phyloP scores from a whole-genome alignment of 2,113 vertebrate species.

The Tursiops truncatus region DNA sequence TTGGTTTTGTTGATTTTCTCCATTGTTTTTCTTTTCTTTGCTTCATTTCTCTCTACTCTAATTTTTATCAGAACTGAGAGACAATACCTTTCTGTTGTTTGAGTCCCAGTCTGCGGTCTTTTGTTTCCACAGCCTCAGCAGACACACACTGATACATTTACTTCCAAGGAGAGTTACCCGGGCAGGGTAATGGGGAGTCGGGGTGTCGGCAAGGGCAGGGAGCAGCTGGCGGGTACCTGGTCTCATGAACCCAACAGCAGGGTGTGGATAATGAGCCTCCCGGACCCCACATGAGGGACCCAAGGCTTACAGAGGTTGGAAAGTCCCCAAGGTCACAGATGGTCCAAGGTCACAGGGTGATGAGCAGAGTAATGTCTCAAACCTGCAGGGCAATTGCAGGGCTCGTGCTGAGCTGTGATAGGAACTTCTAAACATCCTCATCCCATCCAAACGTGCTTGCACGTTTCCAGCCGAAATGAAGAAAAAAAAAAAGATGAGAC shows the following conservation, averaged over 20 bases:
- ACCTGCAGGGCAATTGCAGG: background rate
- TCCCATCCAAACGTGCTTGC: background rate
- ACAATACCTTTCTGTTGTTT: background rate
- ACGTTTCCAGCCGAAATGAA: background rate
- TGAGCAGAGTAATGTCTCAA: background rate
- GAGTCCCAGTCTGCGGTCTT: background rate
- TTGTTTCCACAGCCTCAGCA: background rate
- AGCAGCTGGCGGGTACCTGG: background rate
- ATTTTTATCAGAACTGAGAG: background rate
- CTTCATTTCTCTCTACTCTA: background rate
- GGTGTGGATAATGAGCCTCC: background rate
- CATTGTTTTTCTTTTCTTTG: background rate
- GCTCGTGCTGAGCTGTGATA: background rate
- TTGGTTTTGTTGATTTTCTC: background rate
- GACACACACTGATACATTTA: background rate
- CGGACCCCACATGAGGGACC: background rate
- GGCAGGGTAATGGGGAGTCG: background rate
- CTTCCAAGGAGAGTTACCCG: background rate
- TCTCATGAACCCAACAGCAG: background rate
- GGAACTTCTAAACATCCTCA: background rate
- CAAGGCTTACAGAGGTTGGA: background rate
- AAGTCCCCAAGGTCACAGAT: background rate
- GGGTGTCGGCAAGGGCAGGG: background rate
- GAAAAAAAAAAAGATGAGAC: background rate
- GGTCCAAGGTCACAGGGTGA: background rate